phyloP scores from a whole-genome alignment of 2,888 invertebrate genomes.

The Tubiluchus corallicola region DNA sequence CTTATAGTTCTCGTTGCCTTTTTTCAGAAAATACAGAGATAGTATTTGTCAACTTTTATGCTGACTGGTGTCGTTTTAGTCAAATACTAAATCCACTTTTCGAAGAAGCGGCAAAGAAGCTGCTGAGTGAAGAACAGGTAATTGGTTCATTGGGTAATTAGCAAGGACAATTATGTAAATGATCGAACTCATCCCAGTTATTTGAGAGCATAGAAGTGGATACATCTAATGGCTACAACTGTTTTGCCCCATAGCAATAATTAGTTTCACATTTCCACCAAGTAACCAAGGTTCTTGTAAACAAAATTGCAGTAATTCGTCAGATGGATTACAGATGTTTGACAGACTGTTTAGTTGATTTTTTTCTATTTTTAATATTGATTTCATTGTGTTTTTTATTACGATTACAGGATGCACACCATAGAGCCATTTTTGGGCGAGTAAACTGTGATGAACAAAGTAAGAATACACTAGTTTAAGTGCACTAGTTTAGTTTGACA shows the following conservation, averaged over 20 bases:
- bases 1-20: not conserved
- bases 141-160: too few relatives aligned
- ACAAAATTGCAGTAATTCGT: not conserved
- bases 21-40: slow-evolving; percentile 39
- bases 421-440: slow-evolving; percentile 79
- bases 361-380: slow-evolving; percentile 4
- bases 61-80: slow-evolving; percentile 99
- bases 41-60: slow-evolving; percentile 96
- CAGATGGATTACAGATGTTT: too few relatives aligned
- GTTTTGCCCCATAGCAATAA: too few relatives aligned
- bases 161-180: too few relatives aligned
- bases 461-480: too few relatives aligned
- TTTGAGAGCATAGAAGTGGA: too few relatives aligned
- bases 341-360: too few relatives aligned
- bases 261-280: not conserved
- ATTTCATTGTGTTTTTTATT: slow-evolving; percentile 7
- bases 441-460: slow-evolving; percentile 91
- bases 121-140: too few relatives aligned
- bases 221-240: too few relatives aligned
- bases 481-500: too few relatives aligned
- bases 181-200: too few relatives aligned
- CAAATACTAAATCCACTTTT: slow-evolving; percentile 89
- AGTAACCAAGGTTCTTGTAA: not conserved
- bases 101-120: slow-evolving; percentile 78
- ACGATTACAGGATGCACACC: slow-evolving; percentile 31